phyloP scores from a whole-genome alignment of 2,888 invertebrate species.

The Yponomeuta sedellus region DNA sequence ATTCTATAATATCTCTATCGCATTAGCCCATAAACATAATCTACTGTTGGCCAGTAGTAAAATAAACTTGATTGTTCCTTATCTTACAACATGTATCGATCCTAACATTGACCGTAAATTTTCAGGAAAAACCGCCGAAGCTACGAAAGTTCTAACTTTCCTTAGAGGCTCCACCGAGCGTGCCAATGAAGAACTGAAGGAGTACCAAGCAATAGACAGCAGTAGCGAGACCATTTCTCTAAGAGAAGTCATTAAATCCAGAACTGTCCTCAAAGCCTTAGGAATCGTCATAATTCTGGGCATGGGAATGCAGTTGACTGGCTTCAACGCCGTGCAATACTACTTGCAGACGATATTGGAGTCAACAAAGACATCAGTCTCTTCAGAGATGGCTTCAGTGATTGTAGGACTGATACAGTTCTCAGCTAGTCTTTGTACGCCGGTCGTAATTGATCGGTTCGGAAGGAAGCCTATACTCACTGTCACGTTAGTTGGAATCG shows the following conservation, averaged over 20 bases:
- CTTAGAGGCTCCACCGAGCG: slow-evolving; percentile 21
- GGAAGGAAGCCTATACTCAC: slow-evolving; percentile 35
- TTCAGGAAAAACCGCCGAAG: slow-evolving; percentile 25
- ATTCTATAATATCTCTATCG: too few relatives aligned
- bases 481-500: slow-evolving; percentile 31
- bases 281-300: slow-evolving; percentile 29
- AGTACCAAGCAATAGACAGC: slow-evolving; percentile 20
- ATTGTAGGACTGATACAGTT: slow-evolving; percentile 47
- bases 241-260: slow-evolving; percentile 28
- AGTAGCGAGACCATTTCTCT: slow-evolving; percentile 23
- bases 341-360: slow-evolving; percentile 51
- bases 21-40: too few relatives aligned
- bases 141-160: slow-evolving; percentile 19
- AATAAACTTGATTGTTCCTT: too few relatives aligned
- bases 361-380: slow-evolving; percentile 43
- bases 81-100: neutral
- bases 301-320: slow-evolving; percentile 33
- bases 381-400: slow-evolving; percentile 43
- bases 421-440: slow-evolving; percentile 39
- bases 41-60: too few relatives aligned
- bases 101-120: neutral
- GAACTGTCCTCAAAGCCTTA: slow-evolving; percentile 32
- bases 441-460: slow-evolving; percentile 36
- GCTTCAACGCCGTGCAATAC: slow-evolving; percentile 44
- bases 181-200: slow-evolving; percentile 22